A percentile compares a stretch with the other conserved stretches of the same genome.
phyloP scores from a whole-genome alignment of 1,140 invertebrate genomes.

The Drosophila littoralis region DNA sequence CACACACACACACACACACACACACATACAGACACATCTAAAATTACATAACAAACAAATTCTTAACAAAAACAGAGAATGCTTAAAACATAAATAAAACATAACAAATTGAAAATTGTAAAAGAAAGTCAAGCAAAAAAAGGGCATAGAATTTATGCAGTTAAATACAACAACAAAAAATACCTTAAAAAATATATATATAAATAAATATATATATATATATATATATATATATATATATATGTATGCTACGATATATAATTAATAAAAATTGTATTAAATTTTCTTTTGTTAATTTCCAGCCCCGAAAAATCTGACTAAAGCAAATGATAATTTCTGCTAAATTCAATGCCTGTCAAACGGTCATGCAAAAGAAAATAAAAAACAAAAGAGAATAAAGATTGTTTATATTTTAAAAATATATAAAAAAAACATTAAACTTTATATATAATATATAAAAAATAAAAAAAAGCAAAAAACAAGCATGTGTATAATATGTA shows the following conservation, averaged over 20 bases:
- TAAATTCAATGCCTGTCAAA: constrained; percentile 31
- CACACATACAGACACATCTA: constrained; percentile 6
- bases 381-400: constrained; percentile 79
- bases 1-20: constrained; percentile 1
- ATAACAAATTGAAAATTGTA: not conserved
- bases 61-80: constrained; percentile 40
- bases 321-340: constrained; percentile 2
- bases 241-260: not conserved
- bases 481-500: constrained; percentile 63
- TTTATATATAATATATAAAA: constrained; percentile 29
- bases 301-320: not conserved
- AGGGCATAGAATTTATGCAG: constrained; percentile 20
- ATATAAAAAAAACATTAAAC: constrained; percentile 56
- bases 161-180: constrained; percentile 5
- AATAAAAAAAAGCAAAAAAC: constrained; percentile 37
- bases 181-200: constrained; percentile 10
- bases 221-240: not conserved
- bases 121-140: constrained; percentile 14
- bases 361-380: constrained; percentile 5
- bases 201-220: constrained; percentile 1
- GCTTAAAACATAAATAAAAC: constrained; percentile 34
- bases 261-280: constrained; percentile 3
- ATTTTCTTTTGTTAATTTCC: constrained; percentile 8
- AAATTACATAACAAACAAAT: constrained; percentile 25
- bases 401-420: constrained; percentile 83